These are phyloP conservation scores for Volucella bombylans DNA, from an alignment of 2,888 invertebrate genomes.

Conservation along the genomic window DNA sequence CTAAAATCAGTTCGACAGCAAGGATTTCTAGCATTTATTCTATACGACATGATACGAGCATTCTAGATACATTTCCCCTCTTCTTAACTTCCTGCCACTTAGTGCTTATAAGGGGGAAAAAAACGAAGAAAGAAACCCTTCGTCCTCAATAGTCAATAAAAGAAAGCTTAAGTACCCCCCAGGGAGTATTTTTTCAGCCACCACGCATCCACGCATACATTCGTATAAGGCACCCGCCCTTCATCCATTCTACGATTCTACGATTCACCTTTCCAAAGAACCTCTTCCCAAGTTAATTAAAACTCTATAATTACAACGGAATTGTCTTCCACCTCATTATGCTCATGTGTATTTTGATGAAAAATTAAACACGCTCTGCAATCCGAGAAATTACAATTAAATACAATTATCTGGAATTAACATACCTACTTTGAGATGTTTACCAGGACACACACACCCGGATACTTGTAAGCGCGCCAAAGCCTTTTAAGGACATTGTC, in stretches of 20 bases:
- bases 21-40: too few species aligned
- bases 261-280: conserved; percentile 20
- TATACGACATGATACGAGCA: too few species aligned
- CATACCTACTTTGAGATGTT: conserved; percentile 57
- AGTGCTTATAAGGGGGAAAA: too few species aligned
- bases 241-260: conserved; percentile 1
- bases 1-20: too few species aligned
- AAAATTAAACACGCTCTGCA: conserved; percentile 63
- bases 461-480: conserved; percentile 24
- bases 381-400: conserved; percentile 71
- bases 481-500: conserved; percentile 39
- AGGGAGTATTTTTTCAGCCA: conserved; percentile 33
- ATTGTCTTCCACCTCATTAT: conserved; percentile 59
- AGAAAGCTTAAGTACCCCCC: conserved; percentile 17
- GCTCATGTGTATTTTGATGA: conserved; percentile 54
- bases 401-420: conserved; percentile 70
- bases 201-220: not conserved
- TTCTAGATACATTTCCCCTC: too few species aligned
- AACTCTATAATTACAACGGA: conserved; percentile 62
- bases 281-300: conserved; percentile 59
- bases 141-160: not conserved
- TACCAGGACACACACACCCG: conserved; percentile 43
- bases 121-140: too few species aligned
- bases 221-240: not conserved
- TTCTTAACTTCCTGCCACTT: too few species aligned